These are phyloP conservation scores for Nephrocerus scutellatus DNA, from an alignment of 2,888 invertebrate species.

Conservation along the genomic window DNA sequence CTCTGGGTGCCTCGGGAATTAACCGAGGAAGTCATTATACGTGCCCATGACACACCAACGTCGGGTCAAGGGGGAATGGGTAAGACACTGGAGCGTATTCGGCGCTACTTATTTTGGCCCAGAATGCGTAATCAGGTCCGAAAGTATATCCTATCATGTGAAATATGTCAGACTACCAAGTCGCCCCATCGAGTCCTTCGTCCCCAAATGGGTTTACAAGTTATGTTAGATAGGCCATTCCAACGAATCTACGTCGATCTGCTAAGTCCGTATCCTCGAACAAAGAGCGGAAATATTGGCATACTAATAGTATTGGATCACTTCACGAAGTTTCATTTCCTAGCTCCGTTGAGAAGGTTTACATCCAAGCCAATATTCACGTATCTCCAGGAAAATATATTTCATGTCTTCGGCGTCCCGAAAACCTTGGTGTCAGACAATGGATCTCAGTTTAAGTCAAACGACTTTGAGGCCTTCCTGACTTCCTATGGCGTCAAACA, in stretches of 20 bases:
- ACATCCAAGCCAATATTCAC: not conserved
- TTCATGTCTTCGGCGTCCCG: constrained; percentile 26
- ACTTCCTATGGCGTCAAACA: not conserved
- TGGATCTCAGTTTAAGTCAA: constrained; percentile 22
- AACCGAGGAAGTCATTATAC: no score
- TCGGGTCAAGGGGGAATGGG: no score
- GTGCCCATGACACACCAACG: no score
- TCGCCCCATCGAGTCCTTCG: no score
- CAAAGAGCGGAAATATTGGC: constrained; percentile 4
- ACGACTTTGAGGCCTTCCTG: constrained; percentile 9
- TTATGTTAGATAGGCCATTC: constrained; percentile 4
- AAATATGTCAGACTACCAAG: no score
- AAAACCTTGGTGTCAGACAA: constrained; percentile 24
- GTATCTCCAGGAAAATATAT: constrained; percentile 13
- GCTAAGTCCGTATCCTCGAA: constrained; percentile 11
- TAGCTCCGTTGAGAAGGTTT: constrained; percentile 2
- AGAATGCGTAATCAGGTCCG: no score
- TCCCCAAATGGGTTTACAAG: constrained; percentile 7
- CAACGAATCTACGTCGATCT: constrained; percentile 13
- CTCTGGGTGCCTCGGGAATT: no score
- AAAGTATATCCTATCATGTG: no score
- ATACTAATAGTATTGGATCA: constrained; percentile 4
- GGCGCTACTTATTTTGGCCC: no score
- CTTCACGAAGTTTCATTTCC: constrained; percentile 2
- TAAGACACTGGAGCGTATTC: no score